Evolutionary conservation across 1,140 invertebrate species (phyloP), one percentile per base, ranked within the genome.

Genomic region (Drosophila nikananu): DNA sequence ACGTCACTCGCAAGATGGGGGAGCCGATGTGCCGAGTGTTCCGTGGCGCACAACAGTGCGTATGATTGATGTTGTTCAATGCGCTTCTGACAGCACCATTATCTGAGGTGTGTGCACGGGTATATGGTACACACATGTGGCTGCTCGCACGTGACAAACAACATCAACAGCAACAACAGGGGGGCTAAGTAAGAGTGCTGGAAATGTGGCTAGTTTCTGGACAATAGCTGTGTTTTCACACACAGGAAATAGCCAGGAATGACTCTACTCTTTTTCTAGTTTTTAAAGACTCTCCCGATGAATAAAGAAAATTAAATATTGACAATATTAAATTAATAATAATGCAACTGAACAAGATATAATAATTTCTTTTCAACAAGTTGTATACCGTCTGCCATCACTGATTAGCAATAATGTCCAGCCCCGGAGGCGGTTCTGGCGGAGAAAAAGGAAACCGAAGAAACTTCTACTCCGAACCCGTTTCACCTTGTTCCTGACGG

Each of bases 21-120:
- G 64, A 37, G 79, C 52, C 52, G 39, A 39, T 64, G 63, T 68
- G 46, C 41, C 48, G 25, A 61, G 62, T 52, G 39, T 64, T 39
- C 62, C 51, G 25, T n/a, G 41, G 27, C 51, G 74, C 46, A 83
- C 80, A 68, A 70, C 80, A 55, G 71, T 79, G 83, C 76, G 83
- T 83, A 86, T 86, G 83, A 86, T 86, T 86, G 83, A 86, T 86
- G 83, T 86, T 80, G 60, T 78, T 70, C 84, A 63, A 86, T 86
- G 72, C 83, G 54, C 76, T 55, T 48, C 60, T 86, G 83, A 86
- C 83, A 86, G 77, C 81, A 65, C 72, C 80, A 87, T 86, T 86
- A 86, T 80, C 70, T 71, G 48, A 76, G 73, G 83, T 67, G 60
- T 77, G 61, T 66, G 68, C 41, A 23, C 46, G 32, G 21, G 39